Base-by-base conservation (phyloP, 2,888 invertebrate genomes). In the Diarsia dahlii region DNA sequence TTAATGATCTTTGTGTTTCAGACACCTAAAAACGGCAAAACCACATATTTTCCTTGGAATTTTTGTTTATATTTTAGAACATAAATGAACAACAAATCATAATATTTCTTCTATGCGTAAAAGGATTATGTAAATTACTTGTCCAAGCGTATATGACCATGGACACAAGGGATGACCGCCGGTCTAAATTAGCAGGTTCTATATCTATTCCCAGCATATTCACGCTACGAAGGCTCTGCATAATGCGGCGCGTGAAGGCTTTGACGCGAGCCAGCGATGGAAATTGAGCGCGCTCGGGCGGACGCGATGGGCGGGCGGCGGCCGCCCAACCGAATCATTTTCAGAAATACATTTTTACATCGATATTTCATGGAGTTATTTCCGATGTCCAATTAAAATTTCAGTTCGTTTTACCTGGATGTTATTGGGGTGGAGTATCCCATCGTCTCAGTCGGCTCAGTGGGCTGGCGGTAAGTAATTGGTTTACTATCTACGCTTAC, bases 241-340 rank as follows among this genome's bases (percentile, higher is more conserved):
- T 70, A 74, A 77, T 62, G 72, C 58, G 72, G 62, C n/a, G 73
- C 78, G 66, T 76, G 80, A 78, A 85, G 73, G 84, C 70, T 84
- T 48, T 68, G 71, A 71, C 12, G 78, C 75, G 58, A 54, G 52
- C 73, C 58, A 81, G 79, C 76, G 63, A 64, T 74, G 74, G 77
- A 74, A 87, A 83, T 72, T 76, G 82, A 71, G 70, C 75, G 80
- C 85, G 82, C 86, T 78, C 73, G 80, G 76, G 74, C 75, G 82
- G 75, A 80, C 74, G 72, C 50, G 63, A 18, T 58, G 72, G 52
- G 72, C 82, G 72, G 63, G 65, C 70, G 70, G 58, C 60, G 23
- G 45, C 58, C 78, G 77, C 76, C 77, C 80, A 64, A 60, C 81
- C 78, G 79, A 71, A 82, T 64, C 63, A 68, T 34, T 78, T 76